Conservation (phyloP, 1,140 invertebrate species). For the Caenorhabditis tropicalis region DNA sequence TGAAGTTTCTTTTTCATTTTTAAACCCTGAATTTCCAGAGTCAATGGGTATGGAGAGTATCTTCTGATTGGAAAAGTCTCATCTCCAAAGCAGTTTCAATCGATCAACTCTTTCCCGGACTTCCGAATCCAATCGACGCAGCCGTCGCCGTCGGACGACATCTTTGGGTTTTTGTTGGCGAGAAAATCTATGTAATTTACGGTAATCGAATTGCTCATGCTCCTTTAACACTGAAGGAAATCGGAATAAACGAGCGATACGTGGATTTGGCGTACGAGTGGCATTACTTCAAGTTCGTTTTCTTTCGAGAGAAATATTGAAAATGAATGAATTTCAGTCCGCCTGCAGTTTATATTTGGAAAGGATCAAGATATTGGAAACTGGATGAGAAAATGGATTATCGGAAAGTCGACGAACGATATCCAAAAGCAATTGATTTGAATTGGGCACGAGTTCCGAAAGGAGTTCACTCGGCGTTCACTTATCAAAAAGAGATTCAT, state of each 20-base stretch:
- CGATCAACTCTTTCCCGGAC: conserved; percentile 17
- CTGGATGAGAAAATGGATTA: conserved; percentile 28
- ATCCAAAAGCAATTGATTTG: neutral
- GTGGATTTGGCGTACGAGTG: conserved; percentile 20
- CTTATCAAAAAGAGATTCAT: conserved; percentile 19
- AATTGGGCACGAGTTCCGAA: conserved; percentile 12
- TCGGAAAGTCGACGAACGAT: neutral
- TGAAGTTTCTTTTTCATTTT: neutral
- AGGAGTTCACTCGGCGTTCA: neutral
- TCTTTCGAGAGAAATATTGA: neutral
- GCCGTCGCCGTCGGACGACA: neutral
- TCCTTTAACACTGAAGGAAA: neutral
- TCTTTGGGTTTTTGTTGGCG: conserved; percentile 22
- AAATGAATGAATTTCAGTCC: neutral
- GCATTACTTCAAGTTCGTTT: conserved; percentile 12
- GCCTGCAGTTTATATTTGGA: conserved; percentile 13
- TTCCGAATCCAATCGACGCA: conserved; percentile 19
- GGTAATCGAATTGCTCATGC: neutral
- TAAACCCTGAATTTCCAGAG: neutral
- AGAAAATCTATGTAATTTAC: conserved; percentile 1
- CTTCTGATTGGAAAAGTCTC: conserved; percentile 14
- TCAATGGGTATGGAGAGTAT: conserved; percentile 18
- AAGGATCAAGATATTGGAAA: conserved; percentile 10
- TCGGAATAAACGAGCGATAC: conserved; percentile 11
- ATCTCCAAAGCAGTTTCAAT: neutral